Evolutionary conservation across 2,113 vertebrate genomes (phyloP).

Genomic region (Phodopus roborovskii): DNA sequence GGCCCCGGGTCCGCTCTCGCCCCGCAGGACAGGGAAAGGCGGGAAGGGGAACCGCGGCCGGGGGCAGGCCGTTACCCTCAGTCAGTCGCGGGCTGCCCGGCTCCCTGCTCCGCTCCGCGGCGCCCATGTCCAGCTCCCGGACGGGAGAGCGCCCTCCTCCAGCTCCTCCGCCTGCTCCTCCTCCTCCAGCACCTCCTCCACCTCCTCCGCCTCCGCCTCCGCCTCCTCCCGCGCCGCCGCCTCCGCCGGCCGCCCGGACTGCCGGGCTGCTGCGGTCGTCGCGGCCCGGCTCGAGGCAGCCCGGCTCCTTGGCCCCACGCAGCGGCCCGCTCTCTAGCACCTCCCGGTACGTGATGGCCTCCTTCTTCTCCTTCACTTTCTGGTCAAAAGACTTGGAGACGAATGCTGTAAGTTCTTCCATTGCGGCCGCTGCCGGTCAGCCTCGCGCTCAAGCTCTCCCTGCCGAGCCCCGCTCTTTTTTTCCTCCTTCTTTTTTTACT

Average conservation of each 20-base stretch:
- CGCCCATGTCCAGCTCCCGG: constrained; percentile 94
- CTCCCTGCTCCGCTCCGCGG: constrained; percentile 92
- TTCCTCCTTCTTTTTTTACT: constrained; percentile 83
- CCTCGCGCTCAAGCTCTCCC: constrained; percentile 76
- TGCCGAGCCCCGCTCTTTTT: constrained; percentile 78
- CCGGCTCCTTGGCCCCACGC: constrained; percentile 90
- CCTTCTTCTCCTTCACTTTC: constrained; percentile 99
- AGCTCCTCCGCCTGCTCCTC: constrained; percentile 76
- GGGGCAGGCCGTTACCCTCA: constrained; percentile 90
- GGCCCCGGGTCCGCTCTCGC: constrained; percentile 59
- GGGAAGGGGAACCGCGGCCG: constrained; percentile 61
- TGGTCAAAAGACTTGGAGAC: constrained; percentile 99
- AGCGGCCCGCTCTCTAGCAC: constrained; percentile 96
- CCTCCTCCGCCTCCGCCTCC: constrained; percentile 74
- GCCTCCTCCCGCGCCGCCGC: constrained; percentile 78
- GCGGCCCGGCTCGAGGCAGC: constrained; percentile 88
- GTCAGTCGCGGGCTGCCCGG: constrained; percentile 94
- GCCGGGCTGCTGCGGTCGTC: constrained; percentile 91
- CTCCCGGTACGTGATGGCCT: constrained; percentile 97
- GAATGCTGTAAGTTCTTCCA: constrained; percentile 99
- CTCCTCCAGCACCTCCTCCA: constrained; percentile 74
- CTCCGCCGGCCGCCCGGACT: constrained; percentile 87
- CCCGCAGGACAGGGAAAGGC: not conserved
- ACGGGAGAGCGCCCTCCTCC: constrained; percentile 87
- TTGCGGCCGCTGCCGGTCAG: constrained; percentile 84